Percentiles rank a stretch among this genome's conserved stretches.
Conservation (phyloP, 2,888 invertebrate species). For the Yponomeuta plumbellus region DNA sequence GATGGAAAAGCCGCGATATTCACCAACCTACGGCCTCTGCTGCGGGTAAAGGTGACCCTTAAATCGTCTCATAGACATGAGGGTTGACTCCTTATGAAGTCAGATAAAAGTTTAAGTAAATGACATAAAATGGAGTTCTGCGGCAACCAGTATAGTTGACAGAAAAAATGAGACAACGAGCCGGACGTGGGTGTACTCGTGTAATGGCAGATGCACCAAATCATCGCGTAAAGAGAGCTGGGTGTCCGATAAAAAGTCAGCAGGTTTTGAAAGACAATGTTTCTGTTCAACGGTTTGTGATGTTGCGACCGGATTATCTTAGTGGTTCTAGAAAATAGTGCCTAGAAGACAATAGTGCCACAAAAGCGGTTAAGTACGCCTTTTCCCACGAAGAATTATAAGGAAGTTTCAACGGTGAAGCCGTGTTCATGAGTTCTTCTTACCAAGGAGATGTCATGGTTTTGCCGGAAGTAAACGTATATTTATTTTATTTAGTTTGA, state of each 20-base stretch:
- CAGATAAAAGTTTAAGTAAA: too few species aligned
- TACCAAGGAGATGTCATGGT: not conserved
- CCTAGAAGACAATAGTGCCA: not conserved
- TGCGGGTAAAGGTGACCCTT: too few species aligned
- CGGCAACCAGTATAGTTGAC: too few species aligned
- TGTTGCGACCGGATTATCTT: not conserved
- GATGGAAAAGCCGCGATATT: not conserved
- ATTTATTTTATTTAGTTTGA: constrained; percentile 14
- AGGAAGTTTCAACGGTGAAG: not conserved
- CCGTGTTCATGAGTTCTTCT: not conserved
- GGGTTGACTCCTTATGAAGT: too few species aligned
- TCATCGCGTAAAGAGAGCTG: constrained; percentile 4
- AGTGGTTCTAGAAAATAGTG: not conserved
- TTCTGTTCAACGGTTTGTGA: not conserved
- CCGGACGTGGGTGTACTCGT: not conserved
- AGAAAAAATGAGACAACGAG: too few species aligned
- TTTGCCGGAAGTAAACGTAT: not conserved
- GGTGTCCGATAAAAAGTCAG: not conserved
- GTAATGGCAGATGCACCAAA: not conserved
- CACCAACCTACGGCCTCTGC: too few species aligned
- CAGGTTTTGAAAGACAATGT: not conserved
- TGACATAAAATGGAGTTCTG: too few species aligned
- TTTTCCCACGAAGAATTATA: not conserved
- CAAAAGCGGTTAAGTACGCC: not conserved
- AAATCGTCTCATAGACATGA: too few species aligned